phyloP scores from a whole-genome alignment of 2,888 invertebrate species.

The Byasa hedistus region DNA sequence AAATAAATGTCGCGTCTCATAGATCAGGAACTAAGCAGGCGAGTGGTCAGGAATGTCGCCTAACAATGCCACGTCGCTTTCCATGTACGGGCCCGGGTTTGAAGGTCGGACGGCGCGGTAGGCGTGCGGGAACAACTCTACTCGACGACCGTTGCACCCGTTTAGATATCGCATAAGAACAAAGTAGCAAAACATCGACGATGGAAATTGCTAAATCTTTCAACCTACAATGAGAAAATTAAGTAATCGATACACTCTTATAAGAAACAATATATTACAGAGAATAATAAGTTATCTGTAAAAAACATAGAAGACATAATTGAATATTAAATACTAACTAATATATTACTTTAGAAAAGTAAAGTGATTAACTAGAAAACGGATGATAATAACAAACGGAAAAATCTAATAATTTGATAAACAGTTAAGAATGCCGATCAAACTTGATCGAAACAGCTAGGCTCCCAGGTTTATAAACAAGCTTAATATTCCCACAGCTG shows the following conservation, averaged over 20 bases:
- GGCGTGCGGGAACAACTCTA: conserved; percentile 16
- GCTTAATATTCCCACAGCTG: no score
- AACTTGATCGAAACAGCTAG: no score
- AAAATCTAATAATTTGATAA: no score
- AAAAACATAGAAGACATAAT: no score
- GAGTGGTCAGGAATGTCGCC: conserved; percentile 22
- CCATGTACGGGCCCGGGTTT: conserved; percentile 14
- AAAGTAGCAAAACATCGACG: background rate
- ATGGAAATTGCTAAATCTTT: background rate
- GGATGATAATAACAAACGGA: no score
- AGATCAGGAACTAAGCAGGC: conserved; percentile 11
- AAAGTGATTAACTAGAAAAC: no score
- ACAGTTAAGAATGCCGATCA: no score
- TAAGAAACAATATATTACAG: no score
- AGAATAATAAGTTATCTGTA: no score
- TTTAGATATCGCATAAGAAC: conserved; percentile 3
- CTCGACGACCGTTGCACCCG: background rate
- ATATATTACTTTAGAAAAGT: no score
- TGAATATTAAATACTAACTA: no score
- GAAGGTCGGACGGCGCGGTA: conserved; percentile 13
- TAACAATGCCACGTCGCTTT: conserved; percentile 14
- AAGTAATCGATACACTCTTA: background rate
- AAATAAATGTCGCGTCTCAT: background rate
- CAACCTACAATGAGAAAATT: background rate
- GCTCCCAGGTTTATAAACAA: no score